Evolutionary conservation across 2,888 invertebrate genomes (phyloP).

Genomic region (Pandemis corylana): DNA sequence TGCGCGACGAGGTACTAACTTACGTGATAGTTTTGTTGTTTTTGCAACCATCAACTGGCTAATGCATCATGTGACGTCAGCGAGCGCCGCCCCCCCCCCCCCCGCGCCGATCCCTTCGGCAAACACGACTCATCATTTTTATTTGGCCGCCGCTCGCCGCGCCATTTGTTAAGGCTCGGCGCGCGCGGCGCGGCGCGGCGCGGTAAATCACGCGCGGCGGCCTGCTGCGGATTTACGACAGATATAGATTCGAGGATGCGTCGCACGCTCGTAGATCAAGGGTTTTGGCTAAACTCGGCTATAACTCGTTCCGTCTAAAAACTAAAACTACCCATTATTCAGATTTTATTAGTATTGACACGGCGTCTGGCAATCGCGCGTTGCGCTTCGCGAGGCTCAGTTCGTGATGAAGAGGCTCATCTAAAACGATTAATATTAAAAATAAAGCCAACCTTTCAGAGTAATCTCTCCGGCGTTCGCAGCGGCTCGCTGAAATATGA

Average conservation of each 20-base stretch:
- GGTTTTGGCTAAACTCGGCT: constrained; percentile 16
- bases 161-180: constrained; percentile 3
- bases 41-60: background rate
- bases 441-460: constrained; percentile 22
- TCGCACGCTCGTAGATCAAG: constrained; percentile 19
- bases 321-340: constrained; percentile 13
- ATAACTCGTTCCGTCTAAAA: constrained; percentile 20
- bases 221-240: constrained; percentile 13
- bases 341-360: constrained; percentile 15
- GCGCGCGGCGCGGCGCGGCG: background rate
- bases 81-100: background rate
- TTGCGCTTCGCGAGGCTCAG: background rate
- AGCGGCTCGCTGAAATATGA: constrained; percentile 31
- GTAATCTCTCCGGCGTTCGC: constrained; percentile 10
- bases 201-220: constrained; percentile 21
- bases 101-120: constrained; percentile 47
- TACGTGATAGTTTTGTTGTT: background rate
- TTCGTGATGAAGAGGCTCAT: constrained; percentile 9
- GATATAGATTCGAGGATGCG: constrained; percentile 24
- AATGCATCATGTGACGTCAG: background rate
- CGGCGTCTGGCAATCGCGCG: background rate
- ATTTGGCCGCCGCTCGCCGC: constrained; percentile 54
- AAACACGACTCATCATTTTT: constrained; percentile 62
- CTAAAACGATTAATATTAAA: constrained; percentile 28
- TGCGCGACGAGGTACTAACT: background rate